Percentiles rank a stretch among this genome's conserved stretches.
These are phyloP conservation scores for Colossoma macropomum DNA, from an alignment of 2,113 vertebrate genomes.

Conservation along the genomic window DNA sequence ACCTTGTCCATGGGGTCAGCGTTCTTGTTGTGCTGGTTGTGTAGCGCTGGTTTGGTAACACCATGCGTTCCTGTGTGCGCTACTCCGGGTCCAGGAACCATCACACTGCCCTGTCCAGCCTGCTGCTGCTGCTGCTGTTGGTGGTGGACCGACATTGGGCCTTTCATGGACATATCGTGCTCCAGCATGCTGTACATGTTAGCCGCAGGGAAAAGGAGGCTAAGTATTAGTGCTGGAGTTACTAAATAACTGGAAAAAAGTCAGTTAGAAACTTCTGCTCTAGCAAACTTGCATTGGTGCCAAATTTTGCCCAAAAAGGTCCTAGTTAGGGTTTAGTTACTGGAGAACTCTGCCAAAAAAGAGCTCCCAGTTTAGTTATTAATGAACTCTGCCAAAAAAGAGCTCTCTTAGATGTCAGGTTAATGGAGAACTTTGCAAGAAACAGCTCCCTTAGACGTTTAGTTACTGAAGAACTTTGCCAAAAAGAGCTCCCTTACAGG, in stretches of 20 bases:
- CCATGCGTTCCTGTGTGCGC: slow-evolving; percentile 41
- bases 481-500: no score
- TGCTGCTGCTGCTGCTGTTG: slow-evolving; percentile 9
- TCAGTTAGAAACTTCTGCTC: no score
- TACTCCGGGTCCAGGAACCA: slow-evolving; percentile 44
- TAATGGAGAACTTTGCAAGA: no score
- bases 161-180: slow-evolving; percentile 55
- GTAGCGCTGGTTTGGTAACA: slow-evolving; percentile 26
- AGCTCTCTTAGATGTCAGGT: no score
- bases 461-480: no score
- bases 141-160: slow-evolving; percentile 45
- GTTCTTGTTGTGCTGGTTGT: slow-evolving; percentile 34
- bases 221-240: not conserved
- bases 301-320: not conserved
- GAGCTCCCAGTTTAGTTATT: no score
- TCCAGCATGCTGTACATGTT: slow-evolving; percentile 67
- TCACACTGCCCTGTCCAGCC: slow-evolving; percentile 34
- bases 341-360: no score
- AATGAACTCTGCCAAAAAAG: no score
- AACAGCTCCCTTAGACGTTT: no score
- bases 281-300: not conserved
- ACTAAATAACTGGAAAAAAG: not conserved
- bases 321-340: no score
- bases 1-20: slow-evolving; percentile 70
- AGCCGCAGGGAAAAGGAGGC: not conserved